Evolutionary conservation across 2,113 vertebrate genomes (phyloP), one percentile per base, ranked within the genome.

Genomic region (Prunella himalayana): DNA sequence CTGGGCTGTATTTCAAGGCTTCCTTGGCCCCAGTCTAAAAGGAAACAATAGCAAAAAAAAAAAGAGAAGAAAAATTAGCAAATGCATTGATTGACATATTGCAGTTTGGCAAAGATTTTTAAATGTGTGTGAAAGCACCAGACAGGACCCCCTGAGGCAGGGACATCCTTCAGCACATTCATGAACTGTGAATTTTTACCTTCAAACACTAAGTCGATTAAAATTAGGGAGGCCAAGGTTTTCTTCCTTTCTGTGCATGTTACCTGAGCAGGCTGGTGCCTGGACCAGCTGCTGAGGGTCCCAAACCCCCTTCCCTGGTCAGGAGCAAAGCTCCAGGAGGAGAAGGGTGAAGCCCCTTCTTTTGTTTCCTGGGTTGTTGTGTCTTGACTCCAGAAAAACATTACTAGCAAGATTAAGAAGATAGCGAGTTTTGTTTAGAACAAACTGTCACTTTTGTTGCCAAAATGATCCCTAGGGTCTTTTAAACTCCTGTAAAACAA

Each of bases 11-110:
- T n/a, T 83, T 88, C 61, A 81, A 81, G 45, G 24, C 23, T 81
- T 90, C 56, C 64, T 89, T 51, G 65, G 51, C 37, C 41, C 66
- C 33, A 54, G 4, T 11, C 97, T 98, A 61, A 51, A 97, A 31
- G 39, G 7, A 37, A 49, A 64, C 0, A 12, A 4, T 4, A 1
- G 11, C 7, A 42, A 33, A 15, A 14, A 23, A 57, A 13, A 72
- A 84, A 31, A 7, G 0, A 18, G 15, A 61, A 23, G 7, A 7
- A 14, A 20, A 50, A 87, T 61, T 31, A 75, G 39, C 10, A 64
- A 83, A 47, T 37, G 9, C 2, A 7, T 75, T 51, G 45, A n/a
- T 18, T 41, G 22, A 13, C 11, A 13, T 27, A 37, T 18, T 42
- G 17, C 56, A 63, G 18, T 24, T 37, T 2, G 63, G 45, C 31